Conservation (phyloP, 2,113 vertebrate genomes). For the Paralichthys olivaceus region DNA sequence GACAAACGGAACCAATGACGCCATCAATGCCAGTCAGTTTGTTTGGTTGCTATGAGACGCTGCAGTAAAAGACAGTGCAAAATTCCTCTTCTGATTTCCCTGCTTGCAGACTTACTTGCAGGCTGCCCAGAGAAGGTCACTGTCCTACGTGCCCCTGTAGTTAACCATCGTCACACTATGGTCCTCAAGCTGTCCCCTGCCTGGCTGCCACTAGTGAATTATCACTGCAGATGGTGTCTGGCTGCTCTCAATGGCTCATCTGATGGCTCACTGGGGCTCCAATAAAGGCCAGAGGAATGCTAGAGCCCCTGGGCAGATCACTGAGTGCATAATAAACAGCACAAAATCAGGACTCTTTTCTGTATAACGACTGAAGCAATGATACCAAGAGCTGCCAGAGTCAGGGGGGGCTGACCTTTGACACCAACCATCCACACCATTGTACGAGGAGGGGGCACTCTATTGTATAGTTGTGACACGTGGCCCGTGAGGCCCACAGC, state of each 20-base stretch:
- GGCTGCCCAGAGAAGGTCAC: conserved; percentile 41
- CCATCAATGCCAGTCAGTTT: conserved; percentile 71
- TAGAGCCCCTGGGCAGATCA: conserved; percentile 67
- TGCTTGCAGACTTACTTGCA: conserved; percentile 34
- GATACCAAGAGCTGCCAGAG: conserved; percentile 67
- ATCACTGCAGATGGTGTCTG: conserved; percentile 81
- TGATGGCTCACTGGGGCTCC: conserved; percentile 71
- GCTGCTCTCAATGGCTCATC: conserved; percentile 79
- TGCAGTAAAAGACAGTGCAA: conserved; percentile 27
- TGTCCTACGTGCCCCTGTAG: conserved; percentile 52
- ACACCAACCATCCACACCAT: conserved; percentile 75
- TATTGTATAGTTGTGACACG: conserved; percentile 79
- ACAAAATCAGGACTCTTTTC: conserved; percentile 70
- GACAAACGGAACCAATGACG: conserved; percentile 76
- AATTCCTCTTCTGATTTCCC: conserved; percentile 48
- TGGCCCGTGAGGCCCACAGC: conserved; percentile 73
- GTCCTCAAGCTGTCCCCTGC: conserved; percentile 69
- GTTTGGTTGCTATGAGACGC: conserved; percentile 78
- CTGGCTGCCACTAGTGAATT: conserved; percentile 72
- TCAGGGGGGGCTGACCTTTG: conserved; percentile 76
- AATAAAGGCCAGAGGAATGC: conserved; percentile 80
- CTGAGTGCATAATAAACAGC: conserved; percentile 77
- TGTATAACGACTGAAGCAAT: conserved; percentile 65
- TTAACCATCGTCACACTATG: conserved; percentile 52
- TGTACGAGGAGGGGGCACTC: conserved; percentile 73